Percentiles rank a stretch among this genome's conserved stretches.
Evolutionary conservation across 2,797 vertebrate genomes (phyloP).

Genomic region (Chaetodon trifasciatus): DNA sequence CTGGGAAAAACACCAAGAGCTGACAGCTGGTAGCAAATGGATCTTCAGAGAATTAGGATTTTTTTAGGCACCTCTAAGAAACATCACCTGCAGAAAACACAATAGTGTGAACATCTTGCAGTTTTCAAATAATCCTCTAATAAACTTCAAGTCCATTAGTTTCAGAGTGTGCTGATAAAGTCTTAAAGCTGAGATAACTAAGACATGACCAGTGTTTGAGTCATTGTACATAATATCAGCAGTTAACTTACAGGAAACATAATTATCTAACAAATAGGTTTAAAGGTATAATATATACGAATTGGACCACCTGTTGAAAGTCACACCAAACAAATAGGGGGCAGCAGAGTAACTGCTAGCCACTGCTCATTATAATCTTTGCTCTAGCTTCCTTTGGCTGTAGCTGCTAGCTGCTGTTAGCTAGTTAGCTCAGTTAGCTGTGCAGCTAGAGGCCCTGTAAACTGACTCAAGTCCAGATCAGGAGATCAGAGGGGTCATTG

Average conservation of each 20-base stretch:
- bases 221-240: not conserved
- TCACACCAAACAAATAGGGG: no score
- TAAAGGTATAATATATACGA: no score
- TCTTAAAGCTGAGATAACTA: not conserved
- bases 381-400: no score
- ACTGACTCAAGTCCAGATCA: no score
- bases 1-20: slow-evolving; percentile 36
- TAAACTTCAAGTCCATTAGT: not conserved
- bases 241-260: not conserved
- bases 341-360: no score
- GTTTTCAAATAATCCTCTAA: not conserved
- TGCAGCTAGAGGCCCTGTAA: no score
- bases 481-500: no score
- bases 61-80: slow-evolving; percentile 32
- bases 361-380: no score
- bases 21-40: slow-evolving; percentile 53
- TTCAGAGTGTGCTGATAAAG: not conserved
- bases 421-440: no score
- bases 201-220: not conserved
- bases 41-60: slow-evolving; percentile 20
- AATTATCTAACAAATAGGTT: no score
- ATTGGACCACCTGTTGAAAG: no score
- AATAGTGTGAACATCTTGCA: not conserved
- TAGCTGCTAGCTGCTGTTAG: no score
- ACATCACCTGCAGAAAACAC: slow-evolving; percentile 1